These are phyloP conservation scores for Eulemur rubriventer DNA, from an alignment of 2,797 vertebrate species.

Conservation along the genomic window DNA sequence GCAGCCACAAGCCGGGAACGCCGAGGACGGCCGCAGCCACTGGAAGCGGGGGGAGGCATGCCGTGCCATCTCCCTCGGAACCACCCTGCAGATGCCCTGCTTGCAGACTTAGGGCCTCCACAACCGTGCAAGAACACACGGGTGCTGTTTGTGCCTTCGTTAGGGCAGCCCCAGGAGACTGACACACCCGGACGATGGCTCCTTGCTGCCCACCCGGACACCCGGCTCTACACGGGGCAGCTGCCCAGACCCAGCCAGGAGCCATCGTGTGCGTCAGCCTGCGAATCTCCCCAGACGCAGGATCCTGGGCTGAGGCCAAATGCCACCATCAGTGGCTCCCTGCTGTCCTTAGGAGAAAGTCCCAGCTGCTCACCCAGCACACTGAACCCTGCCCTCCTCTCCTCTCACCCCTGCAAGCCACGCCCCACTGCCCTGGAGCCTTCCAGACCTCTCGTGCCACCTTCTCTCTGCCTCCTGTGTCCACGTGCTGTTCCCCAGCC, in stretches of 20 bases:
- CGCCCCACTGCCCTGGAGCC: background rate
- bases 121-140: background rate
- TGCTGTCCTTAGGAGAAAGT: background rate
- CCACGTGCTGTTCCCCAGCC: background rate
- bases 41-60: background rate
- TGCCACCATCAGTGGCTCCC: background rate
- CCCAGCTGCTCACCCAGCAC: background rate
- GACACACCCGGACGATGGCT: background rate
- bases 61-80: rapidly evolving
- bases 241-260: background rate
- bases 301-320: background rate
- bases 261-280: background rate
- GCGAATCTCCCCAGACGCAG: background rate
- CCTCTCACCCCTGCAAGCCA: background rate
- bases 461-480: background rate
- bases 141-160: background rate
- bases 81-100: background rate
- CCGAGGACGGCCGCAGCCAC: background rate
- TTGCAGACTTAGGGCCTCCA: background rate
- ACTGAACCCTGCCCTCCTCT: background rate
- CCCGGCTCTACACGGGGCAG: background rate
- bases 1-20: background rate
- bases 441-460: background rate
- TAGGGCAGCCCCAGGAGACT: background rate
- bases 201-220: background rate